Evolutionary conservation across 2,797 vertebrate species (phyloP).

Genomic region (Pipistrellus kuhlii): DNA sequence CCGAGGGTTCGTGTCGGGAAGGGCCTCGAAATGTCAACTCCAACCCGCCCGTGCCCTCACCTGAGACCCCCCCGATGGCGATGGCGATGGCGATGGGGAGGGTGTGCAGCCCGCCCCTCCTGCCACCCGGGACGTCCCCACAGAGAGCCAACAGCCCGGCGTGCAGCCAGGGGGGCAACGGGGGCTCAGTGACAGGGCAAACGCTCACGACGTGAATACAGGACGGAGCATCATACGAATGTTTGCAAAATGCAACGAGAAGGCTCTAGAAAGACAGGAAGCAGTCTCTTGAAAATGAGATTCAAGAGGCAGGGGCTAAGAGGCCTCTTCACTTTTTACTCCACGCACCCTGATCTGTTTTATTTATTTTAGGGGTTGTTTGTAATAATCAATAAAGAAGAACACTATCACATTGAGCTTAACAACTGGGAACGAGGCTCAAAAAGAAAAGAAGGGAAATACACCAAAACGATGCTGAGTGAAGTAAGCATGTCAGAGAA

Average conservation of each 20-base stretch:
- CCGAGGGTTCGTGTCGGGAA: constrained; percentile 63
- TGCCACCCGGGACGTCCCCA: not conserved
- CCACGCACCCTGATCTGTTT: not conserved
- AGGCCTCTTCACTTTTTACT: not conserved
- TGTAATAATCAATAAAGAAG: not conserved
- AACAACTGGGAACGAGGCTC: not conserved
- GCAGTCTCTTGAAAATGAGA: not conserved
- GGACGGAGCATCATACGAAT: not conserved
- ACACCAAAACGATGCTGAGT: not conserved
- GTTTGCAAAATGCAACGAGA: not conserved
- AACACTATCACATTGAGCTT: not conserved
- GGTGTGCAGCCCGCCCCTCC: not conserved
- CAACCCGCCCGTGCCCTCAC: not conserved
- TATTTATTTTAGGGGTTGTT: not conserved
- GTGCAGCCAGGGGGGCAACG: not conserved
- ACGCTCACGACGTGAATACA: not conserved
- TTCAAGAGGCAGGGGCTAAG: fast-evolving
- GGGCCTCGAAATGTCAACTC: not conserved
- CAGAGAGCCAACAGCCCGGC: not conserved
- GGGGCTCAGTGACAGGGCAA: not conserved
- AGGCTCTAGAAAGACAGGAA: constrained; percentile 14
- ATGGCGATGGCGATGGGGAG: not conserved
- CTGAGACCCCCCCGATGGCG: not conserved
- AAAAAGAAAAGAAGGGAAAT: not conserved
- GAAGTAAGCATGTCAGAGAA: not conserved